Evolutionary conservation across 2,113 vertebrate genomes (phyloP).

Genomic region (Phylloscopus whistleri): DNA sequence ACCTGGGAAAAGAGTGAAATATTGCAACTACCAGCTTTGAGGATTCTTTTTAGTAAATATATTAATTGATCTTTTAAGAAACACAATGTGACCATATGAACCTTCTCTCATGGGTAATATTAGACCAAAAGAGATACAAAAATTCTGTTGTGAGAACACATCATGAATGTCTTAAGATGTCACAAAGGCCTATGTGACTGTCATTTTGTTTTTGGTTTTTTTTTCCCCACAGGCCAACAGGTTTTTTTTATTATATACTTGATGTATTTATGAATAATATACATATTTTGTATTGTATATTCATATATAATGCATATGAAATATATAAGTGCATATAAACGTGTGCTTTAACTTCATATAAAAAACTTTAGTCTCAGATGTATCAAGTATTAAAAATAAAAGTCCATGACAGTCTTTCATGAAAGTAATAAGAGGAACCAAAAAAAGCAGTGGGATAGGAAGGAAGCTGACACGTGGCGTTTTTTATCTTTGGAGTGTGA

Average conservation of each 20-base stretch:
- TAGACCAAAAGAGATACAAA: background rate
- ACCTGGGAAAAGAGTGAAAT: background rate
- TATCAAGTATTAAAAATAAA: background rate
- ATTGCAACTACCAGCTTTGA: background rate
- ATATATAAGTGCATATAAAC: background rate
- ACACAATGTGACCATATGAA: background rate
- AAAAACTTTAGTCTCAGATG: background rate
- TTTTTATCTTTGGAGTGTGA: background rate
- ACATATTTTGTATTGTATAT: background rate
- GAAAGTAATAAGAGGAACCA: background rate
- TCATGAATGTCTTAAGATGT: background rate
- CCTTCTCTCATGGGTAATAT: background rate
- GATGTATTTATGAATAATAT: background rate
- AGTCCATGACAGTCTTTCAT: accelerated
- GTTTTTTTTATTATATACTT: background rate
- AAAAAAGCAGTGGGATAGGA: accelerated
- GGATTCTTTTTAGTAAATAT: background rate
- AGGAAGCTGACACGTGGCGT: background rate
- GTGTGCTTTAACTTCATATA: background rate
- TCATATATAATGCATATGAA: background rate
- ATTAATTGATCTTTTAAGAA: background rate
- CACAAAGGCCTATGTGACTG: background rate
- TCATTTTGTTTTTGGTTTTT: no score
- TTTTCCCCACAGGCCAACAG: background rate
- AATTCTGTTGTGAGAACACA: background rate